These are phyloP conservation scores for Trissolcus basalis DNA, from an alignment of 1,140 invertebrate genomes.

Conservation along the genomic window DNA sequence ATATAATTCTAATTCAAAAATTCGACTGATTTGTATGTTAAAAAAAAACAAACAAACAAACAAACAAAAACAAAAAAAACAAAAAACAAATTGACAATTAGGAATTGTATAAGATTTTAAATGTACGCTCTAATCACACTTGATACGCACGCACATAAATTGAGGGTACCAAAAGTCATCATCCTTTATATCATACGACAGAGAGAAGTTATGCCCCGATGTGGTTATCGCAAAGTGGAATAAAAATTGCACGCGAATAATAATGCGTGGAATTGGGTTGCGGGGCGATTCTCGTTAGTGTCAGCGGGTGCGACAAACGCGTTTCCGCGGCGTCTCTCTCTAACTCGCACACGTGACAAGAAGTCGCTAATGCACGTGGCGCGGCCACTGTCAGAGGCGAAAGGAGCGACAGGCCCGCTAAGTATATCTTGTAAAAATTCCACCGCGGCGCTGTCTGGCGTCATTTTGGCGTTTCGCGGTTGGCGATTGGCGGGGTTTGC, in stretches of 20 bases:
- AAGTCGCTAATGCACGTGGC: constrained; percentile 46
- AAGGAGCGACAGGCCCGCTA: constrained; percentile 64
- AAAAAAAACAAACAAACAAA: too few species aligned
- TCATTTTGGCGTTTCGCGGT: constrained; percentile 68
- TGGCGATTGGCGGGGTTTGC: constrained; percentile 32
- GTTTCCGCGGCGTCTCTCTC: constrained; percentile 19
- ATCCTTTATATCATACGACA: too few species aligned
- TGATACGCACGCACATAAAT: too few species aligned
- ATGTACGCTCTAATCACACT: too few species aligned
- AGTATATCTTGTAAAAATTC: constrained; percentile 76
- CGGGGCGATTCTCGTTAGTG: constrained; percentile 53
- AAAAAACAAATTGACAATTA: too few species aligned
- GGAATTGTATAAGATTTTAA: too few species aligned
- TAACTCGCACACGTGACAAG: constrained; percentile 38
- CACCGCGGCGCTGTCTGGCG: constrained; percentile 63
- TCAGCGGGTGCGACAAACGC: constrained; percentile 43
- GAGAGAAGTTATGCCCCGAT: neutral
- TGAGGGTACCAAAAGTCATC: too few species aligned
- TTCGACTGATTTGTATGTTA: too few species aligned
- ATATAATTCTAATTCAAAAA: too few species aligned
- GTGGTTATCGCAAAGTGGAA: neutral
- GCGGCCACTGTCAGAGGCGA: constrained; percentile 27
- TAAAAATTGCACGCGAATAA: constrained; percentile 49
- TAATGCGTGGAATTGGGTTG: constrained; percentile 36
- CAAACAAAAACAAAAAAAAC: too few species aligned